Conservation (phyloP, 2,113 vertebrate genomes). For the Peromyscus leucopus region DNA sequence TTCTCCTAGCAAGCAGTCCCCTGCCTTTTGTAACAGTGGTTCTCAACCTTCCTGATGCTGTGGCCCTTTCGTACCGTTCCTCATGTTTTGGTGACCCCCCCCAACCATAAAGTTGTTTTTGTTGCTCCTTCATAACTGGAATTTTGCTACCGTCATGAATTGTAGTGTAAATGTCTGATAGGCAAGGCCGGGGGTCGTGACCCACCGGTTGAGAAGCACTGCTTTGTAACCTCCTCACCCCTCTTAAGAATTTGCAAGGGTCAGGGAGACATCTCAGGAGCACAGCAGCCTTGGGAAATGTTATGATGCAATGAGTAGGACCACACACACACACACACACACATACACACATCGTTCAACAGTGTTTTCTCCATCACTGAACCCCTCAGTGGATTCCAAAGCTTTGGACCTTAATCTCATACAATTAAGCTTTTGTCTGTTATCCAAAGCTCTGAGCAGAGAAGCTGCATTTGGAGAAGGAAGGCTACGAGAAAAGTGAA, state of each 20-base stretch:
- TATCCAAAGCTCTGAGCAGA: neutral
- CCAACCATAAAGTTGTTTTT: neutral
- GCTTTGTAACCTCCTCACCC: neutral
- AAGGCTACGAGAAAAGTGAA: neutral
- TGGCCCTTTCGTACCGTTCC: neutral
- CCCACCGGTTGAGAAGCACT: neutral
- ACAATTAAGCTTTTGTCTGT: slow-evolving; percentile 9
- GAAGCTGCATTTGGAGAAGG: neutral
- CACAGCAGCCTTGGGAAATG: neutral
- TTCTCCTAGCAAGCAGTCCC: neutral
- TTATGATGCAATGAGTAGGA: neutral
- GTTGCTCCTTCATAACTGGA: neutral
- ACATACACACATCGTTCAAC: neutral
- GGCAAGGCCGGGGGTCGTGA: neutral
- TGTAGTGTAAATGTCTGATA: neutral
- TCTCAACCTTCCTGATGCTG: neutral
- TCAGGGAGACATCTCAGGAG: neutral
- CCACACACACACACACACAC: neutral
- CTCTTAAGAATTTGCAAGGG: neutral
- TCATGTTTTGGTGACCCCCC: neutral
- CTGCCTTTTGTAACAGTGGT: neutral
- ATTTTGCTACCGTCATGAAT: neutral
- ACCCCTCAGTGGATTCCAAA: slow-evolving; percentile 1
- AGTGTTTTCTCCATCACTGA: neutral
- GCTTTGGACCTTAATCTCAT: neutral